Evolutionary conservation across 2,797 vertebrate species (phyloP).

Genomic region (Sebastes trivittatus): DNA sequence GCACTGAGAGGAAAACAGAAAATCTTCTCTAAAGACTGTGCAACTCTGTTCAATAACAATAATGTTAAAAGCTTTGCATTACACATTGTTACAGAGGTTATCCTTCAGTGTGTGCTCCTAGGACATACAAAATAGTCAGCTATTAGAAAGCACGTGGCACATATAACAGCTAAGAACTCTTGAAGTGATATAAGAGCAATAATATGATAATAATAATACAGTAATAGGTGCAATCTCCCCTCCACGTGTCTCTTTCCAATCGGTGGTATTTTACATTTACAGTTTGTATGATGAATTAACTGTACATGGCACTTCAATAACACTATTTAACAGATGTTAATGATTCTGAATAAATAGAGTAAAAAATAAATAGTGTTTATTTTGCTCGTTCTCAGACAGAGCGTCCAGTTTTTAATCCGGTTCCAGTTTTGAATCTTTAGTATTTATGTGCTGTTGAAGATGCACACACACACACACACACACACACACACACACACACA

Average conservation of each 20-base stretch:
- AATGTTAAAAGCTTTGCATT: slow-evolving; percentile 73
- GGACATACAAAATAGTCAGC: slow-evolving; percentile 77
- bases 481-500: neutral
- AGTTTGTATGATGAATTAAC: slow-evolving; percentile 51
- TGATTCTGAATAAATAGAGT: slow-evolving; percentile 60
- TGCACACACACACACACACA: neutral
- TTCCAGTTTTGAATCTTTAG: slow-evolving; percentile 4
- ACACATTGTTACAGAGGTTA: slow-evolving; percentile 65
- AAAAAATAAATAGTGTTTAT: slow-evolving; percentile 64
- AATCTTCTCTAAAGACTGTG: slow-evolving; percentile 68
- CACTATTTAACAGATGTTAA: slow-evolving; percentile 38
- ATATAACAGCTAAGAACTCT: slow-evolving; percentile 71
- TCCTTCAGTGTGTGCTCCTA: slow-evolving; percentile 70
- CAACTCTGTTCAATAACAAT: slow-evolving; percentile 70
- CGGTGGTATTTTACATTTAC: slow-evolving; percentile 60
- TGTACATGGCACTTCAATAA: slow-evolving; percentile 71
- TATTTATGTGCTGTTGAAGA: slow-evolving; percentile 15
- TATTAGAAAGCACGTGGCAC: slow-evolving; percentile 78
- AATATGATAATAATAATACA: slow-evolving; percentile 64
- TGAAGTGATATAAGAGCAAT: slow-evolving; percentile 67
- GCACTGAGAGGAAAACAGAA: slow-evolving; percentile 69
- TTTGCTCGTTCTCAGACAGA: slow-evolving; percentile 35
- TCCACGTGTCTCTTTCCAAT: slow-evolving; percentile 21
- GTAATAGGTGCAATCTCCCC: slow-evolving; percentile 46
- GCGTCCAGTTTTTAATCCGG: slow-evolving; percentile 2